Base-by-base conservation (phyloP, 2,113 vertebrate genomes). In the Phoenicopterus ruber region DNA sequence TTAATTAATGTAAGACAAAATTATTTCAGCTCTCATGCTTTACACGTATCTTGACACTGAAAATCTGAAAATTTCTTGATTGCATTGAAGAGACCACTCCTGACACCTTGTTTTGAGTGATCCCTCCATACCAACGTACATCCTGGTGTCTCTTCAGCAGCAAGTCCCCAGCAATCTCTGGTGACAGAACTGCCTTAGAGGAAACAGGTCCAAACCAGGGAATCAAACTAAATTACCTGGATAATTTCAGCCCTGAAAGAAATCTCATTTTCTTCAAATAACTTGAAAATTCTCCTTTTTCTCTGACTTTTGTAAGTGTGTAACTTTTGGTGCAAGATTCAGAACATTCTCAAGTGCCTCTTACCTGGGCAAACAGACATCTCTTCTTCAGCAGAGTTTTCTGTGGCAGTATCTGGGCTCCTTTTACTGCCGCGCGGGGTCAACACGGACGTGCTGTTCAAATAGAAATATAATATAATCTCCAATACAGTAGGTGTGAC, bases 321-420 rank as follows among this genome's bases (percentile, higher is more conserved):
- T 54, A 78, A 81, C 55, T 85, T 91, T 38, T 0, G 0, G 29
- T 47, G 70, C 38, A 88, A 76, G 90, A 61, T 40, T 92, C n/a
- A 3, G 36, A 73, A 63, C 36, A 36, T 28, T 81, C 32, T 86
- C 32, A 86, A 54, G n/a, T 17, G 50, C 34, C 77, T 66, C 97
- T 97, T 97, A 99, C 99, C 99, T 98, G 99, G 99, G 96, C 99
- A 99, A 62, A 98, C 44, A 17, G 98, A 98, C 92, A 98, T 96
- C 92, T 98, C 98, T 42, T 97, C 97, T 62, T 97, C 98, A 89
- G 95, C 85, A 90, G 95, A 95, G 94, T 78, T 90, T 90, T 97
- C 97, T 65, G 91, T 55, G 61, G 66, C 92, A 95, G 57, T 71
- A 79, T 94, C 96, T 79, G 97, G 97, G 65, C 73, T 98, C 94